Evolutionary conservation across 2,797 vertebrate genomes (phyloP).

Genomic region (Dallia pectoralis): DNA sequence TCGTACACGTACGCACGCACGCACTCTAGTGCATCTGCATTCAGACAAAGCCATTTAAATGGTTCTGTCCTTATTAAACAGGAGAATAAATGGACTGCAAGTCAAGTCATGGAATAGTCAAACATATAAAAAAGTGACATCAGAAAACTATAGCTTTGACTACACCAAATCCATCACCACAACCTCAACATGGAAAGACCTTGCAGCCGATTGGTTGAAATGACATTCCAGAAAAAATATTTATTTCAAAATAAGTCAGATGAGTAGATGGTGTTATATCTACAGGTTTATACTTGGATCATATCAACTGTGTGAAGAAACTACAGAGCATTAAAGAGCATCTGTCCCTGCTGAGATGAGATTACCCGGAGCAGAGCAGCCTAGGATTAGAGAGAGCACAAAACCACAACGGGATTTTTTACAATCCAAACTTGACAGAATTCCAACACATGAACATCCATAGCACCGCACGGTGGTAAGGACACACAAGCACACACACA

Average conservation of each 20-base stretch:
- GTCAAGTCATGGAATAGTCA: conserved; percentile 34
- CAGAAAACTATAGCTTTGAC: neutral
- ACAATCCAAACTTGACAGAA: conserved; percentile 8
- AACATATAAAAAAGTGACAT: conserved; percentile 6
- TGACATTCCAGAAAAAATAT: neutral
- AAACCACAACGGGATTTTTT: conserved; percentile 36
- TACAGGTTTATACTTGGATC: neutral
- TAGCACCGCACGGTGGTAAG: too few relatives aligned
- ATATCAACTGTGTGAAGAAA: conserved; percentile 11
- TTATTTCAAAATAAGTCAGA: neutral
- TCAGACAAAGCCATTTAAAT: conserved; percentile 34
- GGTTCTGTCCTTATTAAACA: conserved; percentile 30
- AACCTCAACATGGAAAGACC: neutral
- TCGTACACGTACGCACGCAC: too few relatives aligned
- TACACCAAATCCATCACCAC: too few relatives aligned
- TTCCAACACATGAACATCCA: neutral
- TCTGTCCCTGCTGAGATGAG: conserved; percentile 43
- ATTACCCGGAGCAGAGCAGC: conserved; percentile 47
- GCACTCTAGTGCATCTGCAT: neutral
- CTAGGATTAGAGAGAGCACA: conserved; percentile 46
- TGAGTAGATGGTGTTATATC: neutral
- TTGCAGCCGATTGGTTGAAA: neutral
- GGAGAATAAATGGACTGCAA: conserved; percentile 37
- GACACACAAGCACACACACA: neutral
- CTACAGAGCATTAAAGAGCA: conserved; percentile 9